Conservation (phyloP, 1,140 invertebrate genomes). For the Nomia melanderi region DNA sequence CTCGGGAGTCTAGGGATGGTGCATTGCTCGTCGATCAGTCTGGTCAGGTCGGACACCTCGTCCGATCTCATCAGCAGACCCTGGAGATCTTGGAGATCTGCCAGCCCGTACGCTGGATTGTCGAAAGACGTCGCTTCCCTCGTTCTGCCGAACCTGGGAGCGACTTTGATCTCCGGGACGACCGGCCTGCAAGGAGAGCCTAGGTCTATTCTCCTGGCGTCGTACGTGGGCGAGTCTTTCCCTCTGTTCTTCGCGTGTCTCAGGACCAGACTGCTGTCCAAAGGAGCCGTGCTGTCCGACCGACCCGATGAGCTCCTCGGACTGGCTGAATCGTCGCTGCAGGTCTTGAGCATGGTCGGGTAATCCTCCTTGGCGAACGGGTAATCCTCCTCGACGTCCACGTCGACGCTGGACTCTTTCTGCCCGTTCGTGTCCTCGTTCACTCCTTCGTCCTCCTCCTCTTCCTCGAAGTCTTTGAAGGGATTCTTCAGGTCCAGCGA, state of each 20-base stretch:
- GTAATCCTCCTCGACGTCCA: slow-evolving; percentile 77
- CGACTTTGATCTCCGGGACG: slow-evolving; percentile 68
- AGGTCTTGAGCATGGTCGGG: slow-evolving; percentile 78
- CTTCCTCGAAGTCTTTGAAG: slow-evolving; percentile 54
- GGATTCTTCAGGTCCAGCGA: slow-evolving; percentile 58
- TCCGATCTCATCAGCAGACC: slow-evolving; percentile 72
- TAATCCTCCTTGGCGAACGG: slow-evolving; percentile 80
- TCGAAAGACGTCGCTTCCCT: slow-evolving; percentile 75
- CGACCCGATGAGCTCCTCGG: slow-evolving; percentile 77
- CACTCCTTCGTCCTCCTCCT: slow-evolving; percentile 48
- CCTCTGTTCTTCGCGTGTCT: slow-evolving; percentile 38
- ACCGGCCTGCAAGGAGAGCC: slow-evolving; percentile 73
- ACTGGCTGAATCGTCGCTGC: slow-evolving; percentile 78
- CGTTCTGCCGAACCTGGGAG: slow-evolving; percentile 57
- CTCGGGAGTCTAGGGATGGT: slow-evolving; percentile 32
- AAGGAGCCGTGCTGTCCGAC: slow-evolving; percentile 76
- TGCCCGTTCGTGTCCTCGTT: slow-evolving; percentile 53
- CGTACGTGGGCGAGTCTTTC: slow-evolving; percentile 71
- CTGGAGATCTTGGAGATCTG: slow-evolving; percentile 73
- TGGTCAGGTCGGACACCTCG: slow-evolving; percentile 73
- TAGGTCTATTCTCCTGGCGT: slow-evolving; percentile 74
- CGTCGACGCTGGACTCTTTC: slow-evolving; percentile 72
- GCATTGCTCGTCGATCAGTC: slow-evolving; percentile 72
- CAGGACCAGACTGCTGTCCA: slow-evolving; percentile 72
- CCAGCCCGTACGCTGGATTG: slow-evolving; percentile 77